Evolutionary conservation across 2,113 vertebrate species (phyloP).

Genomic region (Sinocyclocheilus grahami): DNA sequence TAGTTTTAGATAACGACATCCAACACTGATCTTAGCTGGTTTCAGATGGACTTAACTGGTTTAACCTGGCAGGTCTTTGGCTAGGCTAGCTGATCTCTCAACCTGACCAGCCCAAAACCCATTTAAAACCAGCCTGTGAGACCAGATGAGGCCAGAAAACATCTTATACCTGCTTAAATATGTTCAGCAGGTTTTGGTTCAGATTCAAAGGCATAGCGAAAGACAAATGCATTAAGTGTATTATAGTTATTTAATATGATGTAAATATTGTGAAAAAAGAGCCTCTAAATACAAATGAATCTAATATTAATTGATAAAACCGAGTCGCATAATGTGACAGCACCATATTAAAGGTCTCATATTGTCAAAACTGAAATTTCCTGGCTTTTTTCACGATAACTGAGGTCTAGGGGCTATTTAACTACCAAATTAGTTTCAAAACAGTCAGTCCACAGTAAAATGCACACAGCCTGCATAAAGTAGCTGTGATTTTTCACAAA

Average conservation of each 20-base stretch:
- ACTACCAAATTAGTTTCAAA: no score
- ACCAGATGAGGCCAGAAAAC: not conserved
- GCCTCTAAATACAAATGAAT: not conserved
- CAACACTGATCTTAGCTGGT: not conserved
- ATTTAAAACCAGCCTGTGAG: not conserved
- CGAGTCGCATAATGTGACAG: not conserved
- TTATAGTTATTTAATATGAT: no score
- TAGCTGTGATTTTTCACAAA: no score
- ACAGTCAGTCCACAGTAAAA: no score
- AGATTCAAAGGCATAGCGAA: not conserved
- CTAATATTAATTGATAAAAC: constrained; percentile 11
- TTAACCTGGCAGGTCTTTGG: not conserved
- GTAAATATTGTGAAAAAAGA: not conserved
- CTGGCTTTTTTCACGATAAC: no score
- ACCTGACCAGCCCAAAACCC: no score
- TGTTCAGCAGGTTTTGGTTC: not conserved
- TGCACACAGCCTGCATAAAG: no score
- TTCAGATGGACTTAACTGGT: not conserved
- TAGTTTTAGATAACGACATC: not conserved
- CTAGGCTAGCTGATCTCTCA: no score
- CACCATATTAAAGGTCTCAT: no score
- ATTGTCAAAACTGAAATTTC: no score
- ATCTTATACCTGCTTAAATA: not conserved
- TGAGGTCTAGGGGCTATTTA: no score
- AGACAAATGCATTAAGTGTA: no score